Evolutionary conservation across 2,113 vertebrate species (phyloP), one percentile per base, ranked within the genome.

Genomic region (Zapornia atra): DNA sequence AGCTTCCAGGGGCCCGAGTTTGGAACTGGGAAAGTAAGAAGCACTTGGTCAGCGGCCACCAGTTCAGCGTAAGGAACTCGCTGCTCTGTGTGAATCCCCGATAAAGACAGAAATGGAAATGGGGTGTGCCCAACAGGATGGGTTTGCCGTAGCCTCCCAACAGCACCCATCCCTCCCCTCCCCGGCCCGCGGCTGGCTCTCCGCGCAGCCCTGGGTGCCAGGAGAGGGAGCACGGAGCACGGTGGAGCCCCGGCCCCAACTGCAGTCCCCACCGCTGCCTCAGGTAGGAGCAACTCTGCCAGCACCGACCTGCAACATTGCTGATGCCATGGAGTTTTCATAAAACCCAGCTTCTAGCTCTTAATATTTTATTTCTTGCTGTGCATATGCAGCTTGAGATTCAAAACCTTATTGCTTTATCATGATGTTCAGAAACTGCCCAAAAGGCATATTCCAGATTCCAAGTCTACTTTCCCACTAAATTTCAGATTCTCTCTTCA

Each of bases 221-320:
- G 95, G 88, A 94, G 95, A 86, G 96, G 96, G 96, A 97, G 93
- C 90, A 93, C 10, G 1, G 88, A 96, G 82, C 76, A 56, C 79
- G 8, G 90, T 5, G 42, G 76, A 93, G 56, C 21, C 71, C 68
- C 77, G 34, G 71, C 53, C 38, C 20, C 17, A 14, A 6, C 69
- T 33, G 65, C 40, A 34, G 46, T 92, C 88, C 44, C 26, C 76
- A 13, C 24, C 53, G 42, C 72, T 64, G 65, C 69, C 33, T 90
- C 72, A 46, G 63, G 57, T 85, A 5, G 88, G 65, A 54, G 57
- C 48, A 57, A n/a, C 13, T 44, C 40, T 51, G 25, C 46, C 17
- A 44, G 29, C 40, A 76, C 61, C 61, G 56, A 21, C 42, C 70
- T 88, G 60, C 51, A 36, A 75, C 51, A 12, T 53, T 66, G 61